Percentiles rank a stretch among this genome's conserved stretches.
These are phyloP conservation scores for Drosophila punjabiensis DNA, from an alignment of 1,140 invertebrate species.

Conservation along the genomic window DNA sequence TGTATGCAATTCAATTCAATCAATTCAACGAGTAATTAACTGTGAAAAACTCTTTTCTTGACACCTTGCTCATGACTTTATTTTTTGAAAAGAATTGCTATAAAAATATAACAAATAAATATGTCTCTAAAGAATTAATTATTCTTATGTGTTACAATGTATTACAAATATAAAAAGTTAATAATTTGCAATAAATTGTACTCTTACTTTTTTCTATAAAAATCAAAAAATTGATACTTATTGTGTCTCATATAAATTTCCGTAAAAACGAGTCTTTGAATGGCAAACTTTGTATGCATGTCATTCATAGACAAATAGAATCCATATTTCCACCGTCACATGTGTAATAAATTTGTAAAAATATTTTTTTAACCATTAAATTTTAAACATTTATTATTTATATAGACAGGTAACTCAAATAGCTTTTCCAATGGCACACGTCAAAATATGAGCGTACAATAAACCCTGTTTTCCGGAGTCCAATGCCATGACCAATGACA, in stretches of 20 bases:
- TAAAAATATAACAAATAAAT: not conserved
- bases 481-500: constrained; percentile 79
- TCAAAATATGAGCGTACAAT: constrained; percentile 1
- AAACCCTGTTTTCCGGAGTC: not conserved
- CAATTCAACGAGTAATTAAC: not conserved
- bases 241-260: not conserved
- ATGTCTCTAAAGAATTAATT: not conserved
- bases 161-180: too few species aligned
- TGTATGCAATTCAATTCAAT: too few species aligned
- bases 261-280: not conserved
- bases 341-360: not conserved
- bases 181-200: not conserved
- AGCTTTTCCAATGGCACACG: not conserved
- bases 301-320: not conserved
- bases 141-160: not conserved
- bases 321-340: not conserved
- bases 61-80: not conserved
- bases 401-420: not conserved
- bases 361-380: not conserved
- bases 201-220: not conserved
- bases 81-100: not conserved
- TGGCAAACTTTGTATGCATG: not conserved
- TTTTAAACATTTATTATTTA: not conserved
- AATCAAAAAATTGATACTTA: not conserved
- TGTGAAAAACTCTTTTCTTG: not conserved